These are phyloP conservation scores for Nilaparvata lugens DNA, from an alignment of 1,140 invertebrate species.

Conservation along the genomic window DNA sequence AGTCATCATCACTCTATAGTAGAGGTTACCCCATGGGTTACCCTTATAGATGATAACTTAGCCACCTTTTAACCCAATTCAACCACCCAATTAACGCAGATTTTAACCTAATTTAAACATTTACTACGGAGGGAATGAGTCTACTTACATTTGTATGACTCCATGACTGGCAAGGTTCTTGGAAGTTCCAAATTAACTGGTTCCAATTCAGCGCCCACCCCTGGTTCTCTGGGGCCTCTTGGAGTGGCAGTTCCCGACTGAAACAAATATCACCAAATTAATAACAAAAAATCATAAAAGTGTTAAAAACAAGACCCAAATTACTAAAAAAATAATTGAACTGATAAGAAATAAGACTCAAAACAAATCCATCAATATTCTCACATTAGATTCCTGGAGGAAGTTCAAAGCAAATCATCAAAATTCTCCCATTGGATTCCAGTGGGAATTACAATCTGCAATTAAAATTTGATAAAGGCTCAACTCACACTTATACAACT, in stretches of 20 bases:
- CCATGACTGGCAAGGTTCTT: neutral
- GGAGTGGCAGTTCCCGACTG: slow-evolving; percentile 24
- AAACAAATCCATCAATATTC: neutral
- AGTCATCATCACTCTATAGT: too few relatives aligned
- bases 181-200: neutral
- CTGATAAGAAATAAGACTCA: neutral
- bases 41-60: too few relatives aligned
- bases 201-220: slow-evolving; percentile 73
- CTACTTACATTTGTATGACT: neutral
- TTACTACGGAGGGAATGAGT: neutral
- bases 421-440: too few relatives aligned
- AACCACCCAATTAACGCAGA: too few relatives aligned
- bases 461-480: too few relatives aligned
- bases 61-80: too few relatives aligned
- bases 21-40: too few relatives aligned
- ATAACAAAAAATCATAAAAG: neutral
- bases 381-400: too few relatives aligned
- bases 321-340: neutral
- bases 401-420: too few relatives aligned
- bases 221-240: slow-evolving; percentile 69
- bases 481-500: too few relatives aligned
- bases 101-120: neutral
- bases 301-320: neutral
- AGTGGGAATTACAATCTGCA: too few relatives aligned
- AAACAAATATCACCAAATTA: too few relatives aligned